A percentile compares a stretch with the other conserved stretches of the same genome.
phyloP scores from a whole-genome alignment of 2,113 vertebrate genomes.

The Peromyscus leucopus region DNA sequence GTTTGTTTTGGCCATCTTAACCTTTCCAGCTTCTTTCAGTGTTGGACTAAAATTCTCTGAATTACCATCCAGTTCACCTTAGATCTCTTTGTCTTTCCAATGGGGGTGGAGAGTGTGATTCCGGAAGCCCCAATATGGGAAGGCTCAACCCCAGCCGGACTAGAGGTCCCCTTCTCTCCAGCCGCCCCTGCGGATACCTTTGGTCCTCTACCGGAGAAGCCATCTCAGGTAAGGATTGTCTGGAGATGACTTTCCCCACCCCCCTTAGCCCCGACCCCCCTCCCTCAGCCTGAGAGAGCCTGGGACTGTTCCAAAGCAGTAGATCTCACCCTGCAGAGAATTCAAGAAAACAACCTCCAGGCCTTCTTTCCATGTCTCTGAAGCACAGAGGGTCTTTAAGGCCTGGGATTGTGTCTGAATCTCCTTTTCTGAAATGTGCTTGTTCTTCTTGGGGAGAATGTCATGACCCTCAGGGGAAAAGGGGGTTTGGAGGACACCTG shows the following conservation, averaged over 20 bases:
- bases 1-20: not conserved
- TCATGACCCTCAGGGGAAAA: not conserved
- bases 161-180: not conserved
- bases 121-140: not conserved
- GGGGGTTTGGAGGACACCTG: not conserved
- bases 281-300: not conserved
- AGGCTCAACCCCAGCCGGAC: not conserved
- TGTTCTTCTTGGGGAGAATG: not conserved
- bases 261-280: too few relatives aligned
- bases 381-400: not conserved
- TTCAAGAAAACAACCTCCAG: not conserved
- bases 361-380: not conserved
- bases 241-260: not conserved
- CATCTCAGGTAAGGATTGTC: not conserved
- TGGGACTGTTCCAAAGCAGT: not conserved
- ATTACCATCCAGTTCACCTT: not conserved
- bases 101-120: not conserved
- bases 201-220: not conserved
- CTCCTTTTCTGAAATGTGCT: not conserved
- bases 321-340: not conserved
- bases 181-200: not conserved
- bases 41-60: conserved; percentile 12
- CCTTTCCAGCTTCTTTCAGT: conserved; percentile 16
- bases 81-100: not conserved
- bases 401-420: not conserved